Evolutionary conservation across 2,888 invertebrate genomes (phyloP), one percentile per base, ranked within the genome.

Genomic region (Synergus umbraculus): DNA sequence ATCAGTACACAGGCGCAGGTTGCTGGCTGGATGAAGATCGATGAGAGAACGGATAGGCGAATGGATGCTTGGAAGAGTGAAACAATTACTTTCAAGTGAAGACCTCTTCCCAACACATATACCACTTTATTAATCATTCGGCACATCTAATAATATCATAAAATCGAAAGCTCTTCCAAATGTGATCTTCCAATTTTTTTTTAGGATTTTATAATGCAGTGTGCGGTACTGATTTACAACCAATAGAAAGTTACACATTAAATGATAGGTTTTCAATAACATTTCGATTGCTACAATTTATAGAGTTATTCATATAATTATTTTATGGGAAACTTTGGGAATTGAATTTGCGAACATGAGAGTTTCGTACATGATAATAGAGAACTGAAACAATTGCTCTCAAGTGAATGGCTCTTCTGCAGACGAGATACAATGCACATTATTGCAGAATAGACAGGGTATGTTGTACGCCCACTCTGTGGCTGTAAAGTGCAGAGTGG

Each of bases 21-120:
- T 43, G n/a, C 66, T 66, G n/a, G 43, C 66, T 41, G 43, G 66
- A 66, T 66, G 66, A 43, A 66, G 66, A 66, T 66, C 66, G 66
- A 66, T 66, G 66, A 66, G 43, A 18, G 66, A 18, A 66, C n/a
- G 66, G 66, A 43, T 43, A 43, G 66, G 65, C 41, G 41, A 65
- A 65, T 65, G 9, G 41, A 65, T 65, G 41, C 66, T 43, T 66
- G 43, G 41, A 10, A 43, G 43, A 43, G 64, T 64, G 41, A 64
- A 64, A 64, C 64, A 64, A 64, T 41, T n/a, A 41, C 64, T 64
- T 64, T 15, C 64, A 64, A 37, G 41, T 64, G 64, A 64, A 64
- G 64, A 64, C 41, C 41, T 64, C 64, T 41, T 29, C 64, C 37
- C 15, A 29, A 64, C 37, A 64, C 37, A 15, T 37, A 37, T 37